phyloP scores from a whole-genome alignment of 92 coral and sea anemone species.

The Galaxea fascicularis region DNA sequence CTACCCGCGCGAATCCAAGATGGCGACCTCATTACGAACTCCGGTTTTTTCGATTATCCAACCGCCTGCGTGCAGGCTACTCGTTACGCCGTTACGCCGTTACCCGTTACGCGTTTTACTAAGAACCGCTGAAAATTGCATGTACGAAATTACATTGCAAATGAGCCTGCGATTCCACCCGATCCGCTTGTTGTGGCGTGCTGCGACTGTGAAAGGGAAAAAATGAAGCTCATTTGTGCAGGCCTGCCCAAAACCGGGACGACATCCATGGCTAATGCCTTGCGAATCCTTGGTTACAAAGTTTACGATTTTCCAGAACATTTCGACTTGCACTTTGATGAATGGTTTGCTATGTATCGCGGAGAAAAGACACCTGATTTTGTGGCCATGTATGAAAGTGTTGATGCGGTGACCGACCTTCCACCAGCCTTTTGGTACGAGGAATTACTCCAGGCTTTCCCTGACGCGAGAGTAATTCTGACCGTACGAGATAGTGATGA shows the following conservation, averaged over 20 bases:
- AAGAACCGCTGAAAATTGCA: too few relatives aligned
- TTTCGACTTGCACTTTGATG: background rate
- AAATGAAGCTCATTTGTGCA: slow-evolving; percentile 66
- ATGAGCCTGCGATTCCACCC: too few relatives aligned
- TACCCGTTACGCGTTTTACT: too few relatives aligned
- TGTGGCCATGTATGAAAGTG: background rate
- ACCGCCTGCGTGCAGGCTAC: too few relatives aligned
- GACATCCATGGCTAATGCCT: background rate
- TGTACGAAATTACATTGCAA: too few relatives aligned
- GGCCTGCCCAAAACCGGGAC: slow-evolving; percentile 62
- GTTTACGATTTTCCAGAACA: background rate
- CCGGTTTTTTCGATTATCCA: too few relatives aligned
- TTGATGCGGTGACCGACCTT: background rate
- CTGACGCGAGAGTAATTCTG: background rate
- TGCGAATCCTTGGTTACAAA: background rate
- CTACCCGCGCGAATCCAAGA: too few relatives aligned
- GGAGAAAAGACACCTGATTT: background rate
- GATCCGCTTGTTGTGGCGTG: too few relatives aligned
- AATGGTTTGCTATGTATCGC: background rate
- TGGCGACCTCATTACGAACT: too few relatives aligned
- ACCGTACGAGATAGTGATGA: background rate
- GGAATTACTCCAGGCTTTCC: background rate
- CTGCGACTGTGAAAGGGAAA: too few relatives aligned
- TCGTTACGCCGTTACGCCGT: too few relatives aligned
- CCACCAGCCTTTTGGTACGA: background rate